A percentile compares a stretch with the other conserved stretches of the same genome.
Evolutionary conservation across 2,113 vertebrate genomes (phyloP).

Genomic region (Perca flavescens): DNA sequence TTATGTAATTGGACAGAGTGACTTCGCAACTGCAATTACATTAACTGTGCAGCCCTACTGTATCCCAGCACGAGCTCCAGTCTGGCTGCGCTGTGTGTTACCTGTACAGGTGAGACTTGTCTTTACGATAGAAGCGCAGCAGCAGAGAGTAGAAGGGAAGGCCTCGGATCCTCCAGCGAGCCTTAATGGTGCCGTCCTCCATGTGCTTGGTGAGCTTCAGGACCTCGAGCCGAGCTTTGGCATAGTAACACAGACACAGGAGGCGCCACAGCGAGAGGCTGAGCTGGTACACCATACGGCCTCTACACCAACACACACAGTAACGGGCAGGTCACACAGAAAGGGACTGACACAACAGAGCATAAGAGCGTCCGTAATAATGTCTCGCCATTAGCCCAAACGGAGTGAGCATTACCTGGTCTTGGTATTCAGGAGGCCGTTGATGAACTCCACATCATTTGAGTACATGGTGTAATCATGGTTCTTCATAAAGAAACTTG

Average conservation of each 20-base stretch:
- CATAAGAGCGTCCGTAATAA: rapidly evolving
- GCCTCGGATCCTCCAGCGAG: constrained; percentile 90
- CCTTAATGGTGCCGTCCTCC: constrained; percentile 89
- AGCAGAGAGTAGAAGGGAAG: constrained; percentile 86
- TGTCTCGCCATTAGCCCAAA: rapidly evolving
- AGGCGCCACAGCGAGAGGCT: constrained; percentile 84
- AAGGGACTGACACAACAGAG: background rate
- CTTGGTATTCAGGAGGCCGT: constrained; percentile 84
- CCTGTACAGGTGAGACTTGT: constrained; percentile 89
- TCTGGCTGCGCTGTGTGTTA: constrained; percentile 38
- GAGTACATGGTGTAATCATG: constrained; percentile 90
- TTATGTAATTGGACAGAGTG: too few species aligned
- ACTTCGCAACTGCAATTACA: too few species aligned
- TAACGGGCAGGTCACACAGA: too few species aligned
- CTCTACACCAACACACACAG: constrained; percentile 72
- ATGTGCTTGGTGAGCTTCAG: constrained; percentile 90
- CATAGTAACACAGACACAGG: constrained; percentile 87
- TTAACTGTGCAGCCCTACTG: too few species aligned
- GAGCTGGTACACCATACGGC: constrained; percentile 82
- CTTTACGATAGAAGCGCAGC: constrained; percentile 88
- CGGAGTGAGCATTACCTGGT: constrained; percentile 82
- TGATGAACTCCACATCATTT: constrained; percentile 89
- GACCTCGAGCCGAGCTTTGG: constrained; percentile 87
- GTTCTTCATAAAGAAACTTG: constrained; percentile 85
- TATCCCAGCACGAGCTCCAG: background rate